Percentiles rank a stretch among this genome's conserved stretches.
phyloP scores from a whole-genome alignment of 2,797 vertebrate species.

The Darevskia nairensis region DNA sequence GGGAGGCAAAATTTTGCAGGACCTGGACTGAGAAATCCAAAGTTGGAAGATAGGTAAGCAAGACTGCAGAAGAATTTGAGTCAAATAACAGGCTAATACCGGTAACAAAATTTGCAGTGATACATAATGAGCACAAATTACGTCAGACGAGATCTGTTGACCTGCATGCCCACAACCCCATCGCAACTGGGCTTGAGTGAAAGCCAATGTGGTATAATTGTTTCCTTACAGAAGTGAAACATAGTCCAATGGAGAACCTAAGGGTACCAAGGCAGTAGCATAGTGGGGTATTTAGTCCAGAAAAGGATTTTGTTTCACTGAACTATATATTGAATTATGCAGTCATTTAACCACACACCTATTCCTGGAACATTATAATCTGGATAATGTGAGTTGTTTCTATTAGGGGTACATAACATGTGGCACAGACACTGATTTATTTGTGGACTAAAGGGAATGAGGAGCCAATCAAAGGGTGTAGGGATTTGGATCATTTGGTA shows the following conservation, averaged over 20 bases:
- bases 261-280: neutral
- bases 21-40: neutral
- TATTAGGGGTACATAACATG: neutral
- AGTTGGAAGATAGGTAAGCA: neutral
- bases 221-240: neutral
- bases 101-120: neutral
- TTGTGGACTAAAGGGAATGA: neutral
- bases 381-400: neutral
- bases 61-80: neutral
- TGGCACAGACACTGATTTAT: neutral
- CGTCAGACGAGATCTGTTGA: neutral
- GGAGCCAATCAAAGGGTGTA: neutral
- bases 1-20: neutral
- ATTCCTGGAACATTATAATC: neutral
- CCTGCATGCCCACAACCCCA: neutral
- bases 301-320: neutral
- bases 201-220: neutral
- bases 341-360: neutral
- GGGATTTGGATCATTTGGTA: no score
- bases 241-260: neutral
- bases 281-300: neutral
- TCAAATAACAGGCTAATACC: neutral
- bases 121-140: neutral
- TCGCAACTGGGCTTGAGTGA: neutral
- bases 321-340: neutral